These are phyloP conservation scores for Tychaedon coryphoeus DNA, from an alignment of 2,113 vertebrate genomes.

Conservation along the genomic window DNA sequence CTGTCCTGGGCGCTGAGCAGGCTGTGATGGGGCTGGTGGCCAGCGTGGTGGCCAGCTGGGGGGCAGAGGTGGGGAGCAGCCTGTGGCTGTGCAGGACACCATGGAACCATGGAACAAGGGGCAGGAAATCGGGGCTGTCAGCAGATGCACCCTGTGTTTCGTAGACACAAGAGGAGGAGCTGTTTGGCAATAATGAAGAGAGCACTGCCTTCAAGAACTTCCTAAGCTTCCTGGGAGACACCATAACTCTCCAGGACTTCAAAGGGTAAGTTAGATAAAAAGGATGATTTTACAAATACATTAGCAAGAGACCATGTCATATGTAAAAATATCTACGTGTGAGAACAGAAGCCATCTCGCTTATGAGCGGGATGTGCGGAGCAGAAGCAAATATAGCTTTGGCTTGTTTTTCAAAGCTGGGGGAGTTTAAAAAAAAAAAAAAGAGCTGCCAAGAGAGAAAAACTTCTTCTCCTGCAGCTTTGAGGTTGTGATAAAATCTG, in stretches of 20 bases:
- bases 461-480: neutral
- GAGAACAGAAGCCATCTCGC: conserved; percentile 35
- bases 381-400: conserved; percentile 45
- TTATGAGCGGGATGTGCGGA: conserved; percentile 16
- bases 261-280: conserved; percentile 81
- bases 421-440: conserved; percentile 29
- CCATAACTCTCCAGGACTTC: conserved; percentile 90
- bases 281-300: neutral
- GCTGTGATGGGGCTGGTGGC: neutral
- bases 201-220: conserved; percentile 88
- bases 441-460: neutral
- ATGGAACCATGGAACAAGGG: neutral
- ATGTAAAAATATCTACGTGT: neutral
- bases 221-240: conserved; percentile 86
- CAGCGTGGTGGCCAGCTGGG: neutral
- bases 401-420: conserved; percentile 27
- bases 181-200: conserved; percentile 91
- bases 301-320: neutral
- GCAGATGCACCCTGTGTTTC: neutral
- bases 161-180: conserved; percentile 89
- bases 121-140: neutral
- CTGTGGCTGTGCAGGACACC: neutral
- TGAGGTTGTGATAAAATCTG: neutral
- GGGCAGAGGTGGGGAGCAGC: neutral
- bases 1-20: neutral